A percentile compares a stretch with the other conserved stretches of the same genome.
Conservation (phyloP, 2,888 invertebrate genomes). For the Thyatira batis region DNA sequence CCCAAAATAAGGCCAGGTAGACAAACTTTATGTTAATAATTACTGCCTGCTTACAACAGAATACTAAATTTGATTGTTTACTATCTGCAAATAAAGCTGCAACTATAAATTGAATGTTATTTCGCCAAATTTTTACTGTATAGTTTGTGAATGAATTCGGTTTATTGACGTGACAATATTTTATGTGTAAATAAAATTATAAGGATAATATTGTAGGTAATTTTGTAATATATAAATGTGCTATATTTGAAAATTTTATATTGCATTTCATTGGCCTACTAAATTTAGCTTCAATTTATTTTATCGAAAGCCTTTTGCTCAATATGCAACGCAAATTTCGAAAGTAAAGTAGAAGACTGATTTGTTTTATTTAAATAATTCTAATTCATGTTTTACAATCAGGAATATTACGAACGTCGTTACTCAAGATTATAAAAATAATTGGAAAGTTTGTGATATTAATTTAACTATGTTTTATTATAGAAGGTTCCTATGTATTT, state of each 20-base stretch:
- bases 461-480: neutral
- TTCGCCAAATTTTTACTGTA: constrained; percentile 24
- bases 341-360: neutral
- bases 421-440: neutral
- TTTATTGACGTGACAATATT: constrained; percentile 33
- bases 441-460: neutral
- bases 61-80: neutral
- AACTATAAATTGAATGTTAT: constrained; percentile 12
- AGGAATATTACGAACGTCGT: neutral
- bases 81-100: neutral
- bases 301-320: neutral
- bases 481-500: neutral
- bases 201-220: neutral
- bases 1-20: too few relatives aligned
- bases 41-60: neutral
- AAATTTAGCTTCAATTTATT: neutral
- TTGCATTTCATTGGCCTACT: neutral
- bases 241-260: neutral
- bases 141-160: constrained; percentile 4
- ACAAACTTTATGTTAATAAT: too few relatives aligned
- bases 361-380: neutral
- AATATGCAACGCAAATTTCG: neutral
- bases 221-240: neutral
- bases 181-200: constrained; percentile 5
- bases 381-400: neutral